These are phyloP conservation scores for Ovibos moschatus DNA, from an alignment of 2,113 vertebrate genomes.

Conservation along the genomic window DNA sequence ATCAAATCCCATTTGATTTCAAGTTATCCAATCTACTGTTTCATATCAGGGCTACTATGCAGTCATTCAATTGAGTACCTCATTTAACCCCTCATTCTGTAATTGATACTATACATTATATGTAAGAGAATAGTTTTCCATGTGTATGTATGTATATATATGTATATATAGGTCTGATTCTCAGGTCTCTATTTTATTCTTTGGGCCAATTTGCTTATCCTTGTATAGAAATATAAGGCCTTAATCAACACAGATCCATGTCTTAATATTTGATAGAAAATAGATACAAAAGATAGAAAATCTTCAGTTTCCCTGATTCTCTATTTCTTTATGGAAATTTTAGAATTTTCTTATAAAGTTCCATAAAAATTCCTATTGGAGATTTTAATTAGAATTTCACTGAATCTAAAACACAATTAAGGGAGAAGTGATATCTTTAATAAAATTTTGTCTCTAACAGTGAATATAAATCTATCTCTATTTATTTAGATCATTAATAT, in stretches of 20 bases:
- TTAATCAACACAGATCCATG: not conserved
- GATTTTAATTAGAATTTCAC: not conserved
- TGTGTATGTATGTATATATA: not conserved
- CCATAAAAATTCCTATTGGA: not conserved
- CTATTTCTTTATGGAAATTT: not conserved
- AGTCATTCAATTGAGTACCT: not conserved
- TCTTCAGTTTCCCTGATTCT: not conserved
- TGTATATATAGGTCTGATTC: not conserved
- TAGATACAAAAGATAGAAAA: not conserved
- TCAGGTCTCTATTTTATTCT: not conserved
- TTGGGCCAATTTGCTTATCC: not conserved
- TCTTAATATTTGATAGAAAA: not conserved
- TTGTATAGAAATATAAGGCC: not conserved
- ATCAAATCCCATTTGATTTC: not conserved
- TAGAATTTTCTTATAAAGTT: not conserved
- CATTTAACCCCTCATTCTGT: not conserved
- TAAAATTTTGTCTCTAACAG: not conserved
- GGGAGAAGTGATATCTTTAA: not conserved
- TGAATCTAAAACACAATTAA: not conserved
- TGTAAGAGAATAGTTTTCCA: not conserved
- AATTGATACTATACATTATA: not conserved
- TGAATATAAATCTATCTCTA: not conserved
- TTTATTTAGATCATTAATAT: not conserved
- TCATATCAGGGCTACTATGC: not conserved
- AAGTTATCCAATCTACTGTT: not conserved